Percentiles rank a stretch among this genome's conserved stretches.
Evolutionary conservation across 2,797 vertebrate genomes (phyloP).

Genomic region (Phoebastria nigripes): DNA sequence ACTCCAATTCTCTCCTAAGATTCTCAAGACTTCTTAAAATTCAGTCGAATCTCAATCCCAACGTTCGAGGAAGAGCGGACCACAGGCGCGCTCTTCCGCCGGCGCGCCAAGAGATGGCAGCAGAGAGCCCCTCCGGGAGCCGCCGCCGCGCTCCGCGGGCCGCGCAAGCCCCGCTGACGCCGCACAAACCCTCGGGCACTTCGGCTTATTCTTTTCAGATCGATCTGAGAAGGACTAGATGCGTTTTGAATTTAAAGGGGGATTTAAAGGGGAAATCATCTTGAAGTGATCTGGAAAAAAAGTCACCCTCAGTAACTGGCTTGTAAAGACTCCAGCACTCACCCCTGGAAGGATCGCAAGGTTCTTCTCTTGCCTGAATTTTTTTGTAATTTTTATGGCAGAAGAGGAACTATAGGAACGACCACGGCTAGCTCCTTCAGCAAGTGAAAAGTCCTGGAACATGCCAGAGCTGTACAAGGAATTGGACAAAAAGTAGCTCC

Average conservation of each 20-base stretch:
- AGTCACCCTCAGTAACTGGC: no score
- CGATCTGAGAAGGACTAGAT: accelerated
- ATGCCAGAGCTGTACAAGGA: not conserved
- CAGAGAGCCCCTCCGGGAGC: not conserved
- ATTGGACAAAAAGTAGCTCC: not conserved
- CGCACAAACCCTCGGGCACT: accelerated
- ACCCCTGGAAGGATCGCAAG: not conserved
- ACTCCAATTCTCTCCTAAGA: accelerated
- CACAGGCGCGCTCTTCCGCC: not conserved
- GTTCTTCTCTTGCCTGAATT: not conserved
- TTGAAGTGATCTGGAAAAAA: not conserved
- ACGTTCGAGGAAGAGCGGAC: accelerated
- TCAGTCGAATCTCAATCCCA: accelerated
- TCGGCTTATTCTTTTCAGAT: accelerated
- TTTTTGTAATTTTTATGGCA: not conserved
- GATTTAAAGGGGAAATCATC: not conserved
- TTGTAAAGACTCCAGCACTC: not conserved
- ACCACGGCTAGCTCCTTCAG: not conserved
- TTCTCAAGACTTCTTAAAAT: accelerated
- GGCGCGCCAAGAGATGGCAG: not conserved
- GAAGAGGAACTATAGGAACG: accelerated
- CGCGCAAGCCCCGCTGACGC: no score
- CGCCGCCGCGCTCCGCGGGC: no score
- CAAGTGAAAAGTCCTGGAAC: accelerated
- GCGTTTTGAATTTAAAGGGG: not conserved